Evolutionary conservation across 2,797 vertebrate species (phyloP).

Genomic region (Oreochromis mossambicus): DNA sequence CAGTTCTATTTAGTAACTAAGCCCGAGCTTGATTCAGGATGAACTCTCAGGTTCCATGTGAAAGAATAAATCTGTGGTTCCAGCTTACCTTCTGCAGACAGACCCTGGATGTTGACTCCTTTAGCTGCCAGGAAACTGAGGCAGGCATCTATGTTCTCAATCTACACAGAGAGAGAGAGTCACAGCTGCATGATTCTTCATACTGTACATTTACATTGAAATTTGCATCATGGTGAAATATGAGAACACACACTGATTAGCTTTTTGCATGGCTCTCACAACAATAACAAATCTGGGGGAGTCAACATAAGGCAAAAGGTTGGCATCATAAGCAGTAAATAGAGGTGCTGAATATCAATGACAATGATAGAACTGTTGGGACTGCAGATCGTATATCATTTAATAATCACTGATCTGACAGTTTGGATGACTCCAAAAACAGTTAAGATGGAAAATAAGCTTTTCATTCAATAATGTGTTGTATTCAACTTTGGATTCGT

Average conservation of each 20-base stretch:
- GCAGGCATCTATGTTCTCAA: conserved; percentile 97
- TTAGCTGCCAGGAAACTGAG: conserved; percentile 97
- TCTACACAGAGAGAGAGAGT: conserved; percentile 66
- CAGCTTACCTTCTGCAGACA: conserved; percentile 94
- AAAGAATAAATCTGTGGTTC: background rate
- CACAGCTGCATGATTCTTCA: conserved; percentile 10
- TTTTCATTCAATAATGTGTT: background rate
- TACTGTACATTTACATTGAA: conserved; percentile 17
- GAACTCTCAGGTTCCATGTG: background rate
- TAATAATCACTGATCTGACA: background rate
- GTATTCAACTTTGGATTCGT: background rate
- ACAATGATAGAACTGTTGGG: background rate
- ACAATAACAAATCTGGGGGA: background rate
- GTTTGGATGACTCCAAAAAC: background rate
- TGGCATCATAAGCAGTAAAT: background rate
- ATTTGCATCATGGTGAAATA: conserved; percentile 40
- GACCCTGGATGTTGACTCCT: conserved; percentile 97
- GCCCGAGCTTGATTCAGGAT: background rate
- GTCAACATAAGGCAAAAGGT: background rate
- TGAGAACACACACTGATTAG: background rate
- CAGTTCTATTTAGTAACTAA: background rate
- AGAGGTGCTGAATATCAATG: background rate
- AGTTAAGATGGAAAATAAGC: background rate
- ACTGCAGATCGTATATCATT: background rate
- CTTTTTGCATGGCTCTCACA: background rate